Evolutionary conservation across 2,888 invertebrate genomes (phyloP).

Genomic region (Rugalucina vietnamica): DNA sequence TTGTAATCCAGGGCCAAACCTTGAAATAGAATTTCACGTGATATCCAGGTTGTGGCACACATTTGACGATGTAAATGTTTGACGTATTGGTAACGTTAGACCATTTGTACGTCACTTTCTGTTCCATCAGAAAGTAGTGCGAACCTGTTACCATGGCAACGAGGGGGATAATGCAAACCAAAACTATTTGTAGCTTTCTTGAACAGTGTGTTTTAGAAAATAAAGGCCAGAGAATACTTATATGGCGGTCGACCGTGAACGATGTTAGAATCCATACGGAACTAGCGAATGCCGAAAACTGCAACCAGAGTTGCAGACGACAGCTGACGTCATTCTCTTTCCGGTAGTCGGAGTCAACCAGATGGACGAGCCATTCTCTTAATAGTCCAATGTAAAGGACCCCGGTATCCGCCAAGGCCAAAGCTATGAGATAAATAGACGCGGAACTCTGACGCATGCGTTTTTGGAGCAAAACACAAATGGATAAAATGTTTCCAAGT

Average conservation of each 20-base stretch:
- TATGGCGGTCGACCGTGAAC: background rate
- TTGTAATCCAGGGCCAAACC: background rate
- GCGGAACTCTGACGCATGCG: background rate
- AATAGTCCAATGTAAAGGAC: slow-evolving; percentile 6
- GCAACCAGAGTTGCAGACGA: slow-evolving; percentile 11
- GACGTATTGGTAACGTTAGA: slow-evolving; percentile 5
- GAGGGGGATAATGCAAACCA: background rate
- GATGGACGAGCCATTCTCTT: slow-evolving; percentile 16
- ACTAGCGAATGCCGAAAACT: background rate
- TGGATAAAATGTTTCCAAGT: slow-evolving; percentile 9
- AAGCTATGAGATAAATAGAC: background rate
- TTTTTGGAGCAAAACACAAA: background rate
- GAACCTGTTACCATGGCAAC: background rate
- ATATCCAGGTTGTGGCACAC: background rate
- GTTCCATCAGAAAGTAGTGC: slow-evolving; percentile 4
- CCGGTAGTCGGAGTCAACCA: background rate
- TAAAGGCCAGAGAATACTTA: background rate
- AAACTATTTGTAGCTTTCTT: background rate
- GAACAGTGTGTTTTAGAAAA: background rate
- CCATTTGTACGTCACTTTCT: background rate
- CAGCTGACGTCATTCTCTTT: background rate
- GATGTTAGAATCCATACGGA: slow-evolving; percentile 13
- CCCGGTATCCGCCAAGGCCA: background rate
- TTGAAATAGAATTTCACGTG: slow-evolving; percentile 3
- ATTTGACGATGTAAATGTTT: background rate